Evolutionary conservation across 2,113 vertebrate genomes (phyloP).

Genomic region (Megaleporinus macrocephalus): DNA sequence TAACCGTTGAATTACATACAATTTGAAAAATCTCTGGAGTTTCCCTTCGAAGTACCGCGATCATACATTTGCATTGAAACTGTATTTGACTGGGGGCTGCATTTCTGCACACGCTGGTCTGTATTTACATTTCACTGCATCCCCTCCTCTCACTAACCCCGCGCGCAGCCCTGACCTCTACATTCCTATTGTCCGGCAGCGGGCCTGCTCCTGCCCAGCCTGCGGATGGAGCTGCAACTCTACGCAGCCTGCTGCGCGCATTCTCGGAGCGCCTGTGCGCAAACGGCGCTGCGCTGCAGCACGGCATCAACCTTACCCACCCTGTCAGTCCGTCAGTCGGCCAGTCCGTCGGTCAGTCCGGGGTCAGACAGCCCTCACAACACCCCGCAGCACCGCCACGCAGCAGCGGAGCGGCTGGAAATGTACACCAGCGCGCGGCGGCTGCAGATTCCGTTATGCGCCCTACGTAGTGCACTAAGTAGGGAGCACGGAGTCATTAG

Average conservation of each 20-base stretch:
- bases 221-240: neutral
- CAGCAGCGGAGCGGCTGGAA: too few species aligned
- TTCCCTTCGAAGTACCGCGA: too few species aligned
- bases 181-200: neutral
- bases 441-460: neutral
- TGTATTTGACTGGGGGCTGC: too few species aligned
- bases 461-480: neutral
- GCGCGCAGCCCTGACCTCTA: too few species aligned
- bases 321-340: neutral
- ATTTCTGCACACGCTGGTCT: too few species aligned
- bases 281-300: neutral
- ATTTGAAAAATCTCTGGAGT: too few species aligned
- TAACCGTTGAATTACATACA: too few species aligned
- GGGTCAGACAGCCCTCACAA: too few species aligned
- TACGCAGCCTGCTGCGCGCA: neutral
- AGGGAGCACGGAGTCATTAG: neutral
- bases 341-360: neutral
- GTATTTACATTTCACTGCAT: too few species aligned
- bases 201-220: neutral
- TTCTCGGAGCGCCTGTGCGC: neutral
- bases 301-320: neutral
- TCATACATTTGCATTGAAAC: too few species aligned
- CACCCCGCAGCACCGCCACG: too few species aligned
- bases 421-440: neutral
- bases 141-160: too few species aligned